Conservation (phyloP, 2,113 vertebrate species). For the Columbina picui region DNA sequence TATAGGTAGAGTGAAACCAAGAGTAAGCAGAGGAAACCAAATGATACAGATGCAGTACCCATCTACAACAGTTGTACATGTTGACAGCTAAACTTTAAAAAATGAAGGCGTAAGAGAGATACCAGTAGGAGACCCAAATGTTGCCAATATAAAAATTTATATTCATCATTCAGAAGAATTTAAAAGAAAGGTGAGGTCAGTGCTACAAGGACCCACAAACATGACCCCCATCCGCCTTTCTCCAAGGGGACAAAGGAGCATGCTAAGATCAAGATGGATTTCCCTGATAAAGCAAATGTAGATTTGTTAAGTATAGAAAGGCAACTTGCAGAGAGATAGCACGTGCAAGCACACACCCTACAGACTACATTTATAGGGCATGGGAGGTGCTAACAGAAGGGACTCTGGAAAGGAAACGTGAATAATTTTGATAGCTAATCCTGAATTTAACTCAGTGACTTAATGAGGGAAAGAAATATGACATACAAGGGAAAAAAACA, state of each 20-base stretch:
- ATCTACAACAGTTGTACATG: not conserved
- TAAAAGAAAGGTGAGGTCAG: not conserved
- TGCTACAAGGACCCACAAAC: not conserved
- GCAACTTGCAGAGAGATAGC: not conserved
- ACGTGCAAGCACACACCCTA: not conserved
- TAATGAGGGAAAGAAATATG: slow-evolving; percentile 14
- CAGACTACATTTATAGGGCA: not conserved
- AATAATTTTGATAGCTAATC: not conserved
- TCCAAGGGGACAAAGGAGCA: not conserved
- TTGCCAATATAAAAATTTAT: not conserved
- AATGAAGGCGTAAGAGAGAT: not conserved
- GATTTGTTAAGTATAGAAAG: not conserved
- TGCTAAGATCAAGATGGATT: not conserved
- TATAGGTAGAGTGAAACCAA: not conserved
- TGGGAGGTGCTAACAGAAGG: not conserved
- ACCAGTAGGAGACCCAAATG: not conserved
- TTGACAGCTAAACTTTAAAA: not conserved
- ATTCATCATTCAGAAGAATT: not conserved
- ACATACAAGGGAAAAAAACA: slow-evolving; percentile 4
- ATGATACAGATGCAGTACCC: not conserved
- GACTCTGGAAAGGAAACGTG: not conserved
- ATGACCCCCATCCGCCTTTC: not conserved
- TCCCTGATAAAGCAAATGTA: not conserved
- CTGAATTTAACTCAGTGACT: slow-evolving; percentile 7
- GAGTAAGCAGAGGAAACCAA: not conserved